phyloP scores from a whole-genome alignment of 1,140 invertebrate genomes.

The Lucilia cuprina region DNA sequence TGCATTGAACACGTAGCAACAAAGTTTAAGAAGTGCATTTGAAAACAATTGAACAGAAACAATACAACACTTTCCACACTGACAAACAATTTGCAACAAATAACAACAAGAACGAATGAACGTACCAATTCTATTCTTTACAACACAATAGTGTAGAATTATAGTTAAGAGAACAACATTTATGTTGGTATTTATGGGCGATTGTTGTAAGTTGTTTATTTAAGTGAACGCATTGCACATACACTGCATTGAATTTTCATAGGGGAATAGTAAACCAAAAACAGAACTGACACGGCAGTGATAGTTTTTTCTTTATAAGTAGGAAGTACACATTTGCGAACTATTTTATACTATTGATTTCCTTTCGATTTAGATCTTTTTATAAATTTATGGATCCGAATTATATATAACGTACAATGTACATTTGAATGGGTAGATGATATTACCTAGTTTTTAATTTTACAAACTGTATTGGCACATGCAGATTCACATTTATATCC shows the following conservation, averaged over 20 bases:
- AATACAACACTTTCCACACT: conserved; percentile 11
- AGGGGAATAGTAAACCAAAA: not conserved
- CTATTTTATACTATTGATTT: too few relatives aligned
- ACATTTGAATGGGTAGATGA: too few relatives aligned
- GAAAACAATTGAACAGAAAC: conserved; percentile 12
- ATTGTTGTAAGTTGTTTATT: conserved; percentile 3
- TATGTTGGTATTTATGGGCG: not conserved
- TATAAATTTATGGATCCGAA: too few relatives aligned
- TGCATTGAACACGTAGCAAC: not conserved
- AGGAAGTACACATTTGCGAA: too few relatives aligned
- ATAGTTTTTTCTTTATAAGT: too few relatives aligned
- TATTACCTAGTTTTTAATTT: too few relatives aligned
- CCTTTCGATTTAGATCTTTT: too few relatives aligned
- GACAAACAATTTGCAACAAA: conserved; percentile 17
- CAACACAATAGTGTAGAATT: not conserved
- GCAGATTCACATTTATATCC: not conserved
- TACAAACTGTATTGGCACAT: not conserved
- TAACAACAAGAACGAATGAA: not conserved
- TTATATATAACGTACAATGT: too few relatives aligned
- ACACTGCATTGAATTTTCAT: not conserved
- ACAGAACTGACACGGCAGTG: too few relatives aligned
- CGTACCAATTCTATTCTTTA: not conserved
- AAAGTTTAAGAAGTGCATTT: too few relatives aligned
- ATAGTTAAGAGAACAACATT: conserved; percentile 20
- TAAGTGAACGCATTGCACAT: not conserved